Base-by-base conservation (phyloP, 2,113 vertebrate genomes). In the Emydocephalus ijimae region DNA sequence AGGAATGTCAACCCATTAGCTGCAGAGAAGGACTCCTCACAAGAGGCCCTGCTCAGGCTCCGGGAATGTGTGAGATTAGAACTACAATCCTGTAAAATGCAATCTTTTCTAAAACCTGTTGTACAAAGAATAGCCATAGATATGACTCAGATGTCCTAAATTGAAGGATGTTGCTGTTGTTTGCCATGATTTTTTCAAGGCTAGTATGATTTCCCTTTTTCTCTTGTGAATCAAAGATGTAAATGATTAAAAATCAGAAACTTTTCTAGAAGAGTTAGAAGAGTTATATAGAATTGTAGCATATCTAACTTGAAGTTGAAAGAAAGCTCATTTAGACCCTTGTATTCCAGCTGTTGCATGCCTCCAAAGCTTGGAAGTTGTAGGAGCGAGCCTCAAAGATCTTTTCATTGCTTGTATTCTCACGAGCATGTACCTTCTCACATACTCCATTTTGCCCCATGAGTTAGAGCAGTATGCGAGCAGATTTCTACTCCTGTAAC, bases 1-100 rank as follows among this genome's bases (percentile, higher is more conserved):
- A 54, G 45, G 34, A 34, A 74, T 93, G 87, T 93, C 90, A 89
- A 54, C 3, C 90, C 87, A 45, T 61, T 85, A 93, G 90, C 64
- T 29, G 61, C 64, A 4, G 55, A 54, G 55, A 56, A 29, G 69
- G 85, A 87, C 45, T 89, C 69, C 69, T 48, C 54, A 39, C 21
- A 26, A 55, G 74, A 59, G 69, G 88, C 92, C 86, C 74, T 52
- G 29, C 55, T 92, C 26, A 24, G 20, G n/a, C 18, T 86, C 55
- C 11, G 26, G 24, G 23, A 59, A 57, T 89, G 26, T 39, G n/a
- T 59, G 69, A 89, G 55, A 90, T 90, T 43, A 61, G 69, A 86
- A 56, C 54, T 29, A 39, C 2, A 10, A 24, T 18, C 23, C 29
- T 11, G 74, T 26, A 56, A 81, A 56, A 5, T 24, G n/a, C 74